A percentile compares a stretch with the other conserved stretches of the same genome.
Evolutionary conservation across 1,140 invertebrate species (phyloP).

Genomic region (Spodoptera frugiperda): DNA sequence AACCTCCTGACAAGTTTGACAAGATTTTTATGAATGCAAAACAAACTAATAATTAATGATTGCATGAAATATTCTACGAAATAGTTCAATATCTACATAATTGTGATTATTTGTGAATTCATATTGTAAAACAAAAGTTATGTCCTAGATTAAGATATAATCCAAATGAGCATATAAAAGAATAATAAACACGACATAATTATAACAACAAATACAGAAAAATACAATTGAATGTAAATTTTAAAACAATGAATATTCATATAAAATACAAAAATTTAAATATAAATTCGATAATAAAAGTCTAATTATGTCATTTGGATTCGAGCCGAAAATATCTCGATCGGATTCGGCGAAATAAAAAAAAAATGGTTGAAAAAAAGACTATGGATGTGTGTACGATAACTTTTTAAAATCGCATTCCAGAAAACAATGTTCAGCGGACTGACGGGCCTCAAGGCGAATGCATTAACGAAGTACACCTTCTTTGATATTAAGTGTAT

Average conservation of each 20-base stretch:
- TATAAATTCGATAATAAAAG: constrained; percentile 35
- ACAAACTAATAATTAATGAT: too few species aligned
- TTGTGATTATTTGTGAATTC: too few species aligned
- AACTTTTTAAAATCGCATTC: constrained; percentile 73
- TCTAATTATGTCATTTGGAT: constrained; percentile 59
- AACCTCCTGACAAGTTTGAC: too few species aligned
- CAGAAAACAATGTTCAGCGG: constrained; percentile 82
- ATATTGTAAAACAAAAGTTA: too few species aligned
- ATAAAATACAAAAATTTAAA: constrained; percentile 17
- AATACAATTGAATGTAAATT: background rate
- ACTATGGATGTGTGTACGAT: constrained; percentile 2
- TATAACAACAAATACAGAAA: background rate
- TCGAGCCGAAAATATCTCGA: constrained; percentile 53
- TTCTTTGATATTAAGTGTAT: constrained; percentile 84
- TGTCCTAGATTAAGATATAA: too few species aligned
- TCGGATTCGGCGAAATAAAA: constrained; percentile 61
- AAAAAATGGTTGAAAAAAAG: constrained; percentile 47
- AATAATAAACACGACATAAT: too few species aligned
- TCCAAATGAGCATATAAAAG: too few species aligned
- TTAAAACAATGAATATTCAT: background rate
- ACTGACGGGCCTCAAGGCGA: constrained; percentile 82
- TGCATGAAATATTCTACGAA: too few species aligned
- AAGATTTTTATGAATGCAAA: too few species aligned
- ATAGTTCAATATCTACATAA: too few species aligned
- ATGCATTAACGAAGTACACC: constrained; percentile 84